A percentile compares a stretch with the other conserved stretches of the same genome.
These are phyloP conservation scores for Chrysolina oricalcia DNA, from an alignment of 2,888 invertebrate species.

Conservation along the genomic window DNA sequence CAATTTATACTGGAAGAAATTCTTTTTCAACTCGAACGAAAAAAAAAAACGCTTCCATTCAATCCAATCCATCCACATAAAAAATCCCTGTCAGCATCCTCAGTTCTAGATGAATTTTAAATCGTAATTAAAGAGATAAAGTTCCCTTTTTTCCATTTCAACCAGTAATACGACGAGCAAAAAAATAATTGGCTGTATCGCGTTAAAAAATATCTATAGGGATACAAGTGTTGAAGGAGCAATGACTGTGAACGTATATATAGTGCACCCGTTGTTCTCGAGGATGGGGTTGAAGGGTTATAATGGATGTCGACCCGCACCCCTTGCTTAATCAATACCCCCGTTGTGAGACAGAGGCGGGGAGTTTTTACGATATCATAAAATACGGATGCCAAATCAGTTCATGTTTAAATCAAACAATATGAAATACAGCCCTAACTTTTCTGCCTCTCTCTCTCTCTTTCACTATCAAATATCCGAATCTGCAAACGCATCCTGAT, in stretches of 20 bases:
- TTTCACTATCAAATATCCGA: too few species aligned
- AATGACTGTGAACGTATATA: slow-evolving; percentile 48
- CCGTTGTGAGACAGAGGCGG: slow-evolving; percentile 34
- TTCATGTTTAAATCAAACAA: too few species aligned
- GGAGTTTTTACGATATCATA: not conserved
- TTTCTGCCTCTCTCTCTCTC: too few species aligned
- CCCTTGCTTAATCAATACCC: slow-evolving; percentile 64
- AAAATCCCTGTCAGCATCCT: not conserved
- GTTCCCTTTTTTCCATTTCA: not conserved
- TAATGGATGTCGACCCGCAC: slow-evolving; percentile 58
- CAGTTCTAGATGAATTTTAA: not conserved
- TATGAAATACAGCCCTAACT: too few species aligned
- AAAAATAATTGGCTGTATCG: slow-evolving; percentile 52
- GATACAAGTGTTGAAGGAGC: slow-evolving; percentile 38
- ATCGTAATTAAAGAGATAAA: slow-evolving; percentile 1
- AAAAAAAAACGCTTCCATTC: not conserved
- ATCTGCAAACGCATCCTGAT: too few species aligned
- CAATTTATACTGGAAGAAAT: too few species aligned
- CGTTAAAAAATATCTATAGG: slow-evolving; percentile 41
- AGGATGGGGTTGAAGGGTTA: slow-evolving; percentile 60
- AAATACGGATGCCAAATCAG: too few species aligned
- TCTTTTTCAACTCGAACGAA: not conserved
- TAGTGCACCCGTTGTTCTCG: slow-evolving; percentile 57
- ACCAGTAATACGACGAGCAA: not conserved
- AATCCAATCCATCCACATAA: not conserved